phyloP scores from a whole-genome alignment of 2,888 invertebrate species.

The Hydrotaea cyrtoneurina region DNA sequence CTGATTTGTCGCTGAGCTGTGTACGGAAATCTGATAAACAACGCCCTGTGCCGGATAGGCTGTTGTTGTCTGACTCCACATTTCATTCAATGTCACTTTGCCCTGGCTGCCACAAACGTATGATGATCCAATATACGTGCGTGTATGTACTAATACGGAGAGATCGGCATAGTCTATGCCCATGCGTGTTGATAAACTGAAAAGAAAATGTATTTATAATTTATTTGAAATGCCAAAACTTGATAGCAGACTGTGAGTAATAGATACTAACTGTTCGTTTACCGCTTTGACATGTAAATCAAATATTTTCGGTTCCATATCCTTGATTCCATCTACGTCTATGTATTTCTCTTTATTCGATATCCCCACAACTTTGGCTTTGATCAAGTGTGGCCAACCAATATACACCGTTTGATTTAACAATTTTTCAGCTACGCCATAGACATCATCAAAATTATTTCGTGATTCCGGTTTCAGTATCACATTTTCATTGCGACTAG shows the following conservation, averaged over 20 bases:
- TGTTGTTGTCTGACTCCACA: constrained; percentile 85
- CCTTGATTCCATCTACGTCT: constrained; percentile 74
- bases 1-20: constrained; percentile 77
- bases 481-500: constrained; percentile 91
- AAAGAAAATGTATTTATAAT: constrained; percentile 19
- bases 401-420: constrained; percentile 90
- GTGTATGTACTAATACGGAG: constrained; percentile 86
- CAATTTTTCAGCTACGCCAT: constrained; percentile 84
- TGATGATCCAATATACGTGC: constrained; percentile 86
- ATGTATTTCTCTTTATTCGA: constrained; percentile 75
- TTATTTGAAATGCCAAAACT: too few species aligned
- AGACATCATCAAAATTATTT: constrained; percentile 75
- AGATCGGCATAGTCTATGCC: constrained; percentile 90
- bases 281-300: constrained; percentile 71
- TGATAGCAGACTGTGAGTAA: not conserved
- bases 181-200: constrained; percentile 82
- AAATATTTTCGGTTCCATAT: constrained; percentile 71
- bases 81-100: constrained; percentile 85
- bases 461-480: constrained; percentile 85
- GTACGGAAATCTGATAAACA: constrained; percentile 72
- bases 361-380: constrained; percentile 85
- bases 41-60: constrained; percentile 84
- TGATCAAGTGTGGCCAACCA: constrained; percentile 96
- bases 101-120: constrained; percentile 84
- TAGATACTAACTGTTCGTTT: constrained; percentile 76